Evolutionary conservation across 2,113 vertebrate species (phyloP).

Genomic region (Phasianus colchicus): DNA sequence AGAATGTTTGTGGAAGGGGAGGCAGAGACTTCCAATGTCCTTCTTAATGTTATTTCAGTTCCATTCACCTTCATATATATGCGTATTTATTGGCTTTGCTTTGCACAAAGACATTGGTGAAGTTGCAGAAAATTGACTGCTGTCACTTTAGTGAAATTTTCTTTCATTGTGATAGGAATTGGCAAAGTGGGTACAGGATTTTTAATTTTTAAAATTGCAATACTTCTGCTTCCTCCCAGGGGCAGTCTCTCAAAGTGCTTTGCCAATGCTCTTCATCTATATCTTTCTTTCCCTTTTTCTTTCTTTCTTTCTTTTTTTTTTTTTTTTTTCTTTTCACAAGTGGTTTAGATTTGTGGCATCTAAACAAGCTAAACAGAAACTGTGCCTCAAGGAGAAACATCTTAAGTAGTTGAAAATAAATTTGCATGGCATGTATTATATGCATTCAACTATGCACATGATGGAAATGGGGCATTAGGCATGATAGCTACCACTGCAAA

Average conservation of each 20-base stretch:
- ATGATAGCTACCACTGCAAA: conserved; percentile 5
- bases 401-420: conserved; percentile 53
- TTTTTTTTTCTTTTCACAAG: neutral
- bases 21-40: neutral
- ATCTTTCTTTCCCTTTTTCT: neutral
- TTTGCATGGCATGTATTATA: conserved; percentile 5
- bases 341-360: conserved; percentile 44
- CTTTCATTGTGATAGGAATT: conserved; percentile 53
- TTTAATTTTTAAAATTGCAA: conserved; percentile 30
- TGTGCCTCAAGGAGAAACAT: conserved; percentile 49
- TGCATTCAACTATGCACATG: neutral
- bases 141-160: conserved; percentile 51
- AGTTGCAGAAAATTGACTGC: conserved; percentile 37
- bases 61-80: neutral
- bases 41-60: neutral
- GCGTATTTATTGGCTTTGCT: conserved; percentile 7
- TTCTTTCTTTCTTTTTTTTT: neutral
- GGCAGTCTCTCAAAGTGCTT: conserved; percentile 2
- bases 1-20: conserved; percentile 6
- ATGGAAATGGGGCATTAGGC: neutral
- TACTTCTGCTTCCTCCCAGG: conserved; percentile 46
- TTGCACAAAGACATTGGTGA: conserved; percentile 19
- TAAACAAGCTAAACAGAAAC: conserved; percentile 60
- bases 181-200: conserved; percentile 13
- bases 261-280: neutral